Conservation (phyloP, 2,113 vertebrate genomes). For the Artemisiospiza belli region DNA sequence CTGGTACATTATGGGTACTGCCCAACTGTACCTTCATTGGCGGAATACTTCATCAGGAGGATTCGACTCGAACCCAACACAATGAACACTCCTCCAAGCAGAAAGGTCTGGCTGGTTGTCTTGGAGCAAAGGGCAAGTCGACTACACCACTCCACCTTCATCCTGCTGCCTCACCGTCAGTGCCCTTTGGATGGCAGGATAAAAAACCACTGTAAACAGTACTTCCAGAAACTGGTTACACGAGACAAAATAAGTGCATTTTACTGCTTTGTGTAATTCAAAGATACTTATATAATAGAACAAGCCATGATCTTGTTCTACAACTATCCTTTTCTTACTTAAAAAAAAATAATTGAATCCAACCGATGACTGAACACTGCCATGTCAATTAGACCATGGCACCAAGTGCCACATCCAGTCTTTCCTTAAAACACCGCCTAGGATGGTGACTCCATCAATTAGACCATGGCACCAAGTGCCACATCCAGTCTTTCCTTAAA, state of each 20-base stretch:
- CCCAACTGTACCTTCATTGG: conserved; percentile 83
- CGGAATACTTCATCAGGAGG: conserved; percentile 91
- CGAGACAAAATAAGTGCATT: not conserved
- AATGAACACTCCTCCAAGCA: conserved; percentile 85
- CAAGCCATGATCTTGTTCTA: not conserved
- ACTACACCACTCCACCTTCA: conserved; percentile 70
- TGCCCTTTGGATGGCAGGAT: conserved; percentile 48
- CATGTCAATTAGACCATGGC: not conserved
- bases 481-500: not conserved
- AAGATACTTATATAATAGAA: not conserved
- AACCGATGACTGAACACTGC: fast-evolving
- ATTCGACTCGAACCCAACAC: conserved; percentile 89
- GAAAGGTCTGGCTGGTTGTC: conserved; percentile 80
- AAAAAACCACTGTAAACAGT: not conserved
- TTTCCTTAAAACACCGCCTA: not conserved
- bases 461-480: not conserved
- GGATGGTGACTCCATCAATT: not conserved
- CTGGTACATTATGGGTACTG: not conserved
- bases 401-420: fast-evolving
- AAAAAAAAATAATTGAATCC: not conserved
- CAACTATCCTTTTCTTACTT: fast-evolving
- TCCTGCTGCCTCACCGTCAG: conserved; percentile 22
- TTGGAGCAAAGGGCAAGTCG: conserved; percentile 71
- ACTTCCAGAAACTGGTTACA: not conserved
- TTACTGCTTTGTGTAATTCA: not conserved